Evolutionary conservation across 1,140 invertebrate species (phyloP).

Genomic region (Proctacanthus coquilletti): DNA sequence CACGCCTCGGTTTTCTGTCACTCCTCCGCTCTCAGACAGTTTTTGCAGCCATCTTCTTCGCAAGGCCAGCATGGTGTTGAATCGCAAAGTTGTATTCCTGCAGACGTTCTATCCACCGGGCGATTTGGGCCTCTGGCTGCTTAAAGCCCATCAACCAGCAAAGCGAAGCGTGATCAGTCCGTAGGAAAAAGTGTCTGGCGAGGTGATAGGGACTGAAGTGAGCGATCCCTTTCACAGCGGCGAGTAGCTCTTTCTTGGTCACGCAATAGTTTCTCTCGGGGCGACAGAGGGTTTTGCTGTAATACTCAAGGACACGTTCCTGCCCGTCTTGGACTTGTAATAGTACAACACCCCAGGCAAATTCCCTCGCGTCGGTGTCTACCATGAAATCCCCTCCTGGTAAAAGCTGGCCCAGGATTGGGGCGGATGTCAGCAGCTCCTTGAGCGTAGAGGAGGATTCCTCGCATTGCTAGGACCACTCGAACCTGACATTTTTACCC

Average conservation of each 20-base stretch:
- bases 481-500: too few relatives aligned
- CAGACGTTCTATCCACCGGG: slow-evolving; percentile 12
- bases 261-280: slow-evolving; percentile 18
- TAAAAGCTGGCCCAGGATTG: slow-evolving; percentile 1
- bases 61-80: slow-evolving; percentile 11
- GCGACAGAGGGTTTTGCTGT: slow-evolving; percentile 19
- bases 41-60: too few relatives aligned
- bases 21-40: too few relatives aligned
- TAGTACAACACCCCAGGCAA: slow-evolving; percentile 10
- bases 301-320: slow-evolving; percentile 16
- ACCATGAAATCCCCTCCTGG: slow-evolving; percentile 9
- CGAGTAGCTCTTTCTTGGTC: slow-evolving; percentile 13
- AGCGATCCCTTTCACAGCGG: slow-evolving; percentile 11
- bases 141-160: slow-evolving; percentile 15
- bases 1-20: too few relatives aligned
- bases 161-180: slow-evolving; percentile 14
- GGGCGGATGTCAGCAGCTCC: not conserved
- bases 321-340: slow-evolving; percentile 11
- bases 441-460: not conserved
- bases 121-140: slow-evolving; percentile 13
- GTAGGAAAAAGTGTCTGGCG: slow-evolving; percentile 9
- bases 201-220: slow-evolving; percentile 13
- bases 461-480: not conserved
- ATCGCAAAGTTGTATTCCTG: slow-evolving; percentile 14
- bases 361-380: slow-evolving; percentile 12